Base-by-base conservation (phyloP, 2,113 vertebrate species). In the Monopterus albus region DNA sequence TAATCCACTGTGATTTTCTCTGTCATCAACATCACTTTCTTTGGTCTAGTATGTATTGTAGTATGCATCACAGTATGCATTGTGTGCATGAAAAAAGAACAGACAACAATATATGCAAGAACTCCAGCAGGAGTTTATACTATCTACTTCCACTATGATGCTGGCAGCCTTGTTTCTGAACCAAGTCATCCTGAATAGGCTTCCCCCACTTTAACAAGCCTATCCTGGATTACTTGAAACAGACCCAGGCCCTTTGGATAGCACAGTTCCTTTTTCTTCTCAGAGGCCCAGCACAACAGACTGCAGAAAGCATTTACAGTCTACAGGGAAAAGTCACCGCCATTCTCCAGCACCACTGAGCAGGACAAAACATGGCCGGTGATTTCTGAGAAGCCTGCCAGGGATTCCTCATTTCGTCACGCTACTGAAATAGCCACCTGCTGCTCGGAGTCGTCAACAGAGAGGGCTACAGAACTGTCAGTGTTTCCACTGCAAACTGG, bases 221-320 rank as follows among this genome's bases (percentile, higher is more conserved):
- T 96, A 97, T 98, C 96, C 96, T 98, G 96, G 96, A 98, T 97
- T 98, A 98, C 96, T 98, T 98, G 96, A 98, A 98, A 84, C 95
- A 72, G 94, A 96, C 93, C 68, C 92, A 92, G 74, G 92, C 93
- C 94, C 78, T 73, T 39, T 55, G 42, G 47, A 76, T 45, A 72
- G 50, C 70, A 80, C 63, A n/a, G 51, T 51, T 75, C 68, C 73
- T 84, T 57, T 47, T 68, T 76, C 81, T 63, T 77, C 81, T 39
- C 59, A 49, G 60, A 70, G 62, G 58, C 70, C 51, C 14, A 63
- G 28, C 78, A 60, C 63, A 68, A 64, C 72, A 36, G 42, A 67
- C 12, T 75, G 59, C 29, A 58, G 62, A 72, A 66, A 71, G 79
- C 79, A 69, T 84, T 71, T 81, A 81, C 69, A 83, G 43, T 60